Base-by-base conservation (phyloP, 1,140 invertebrate genomes). In the Aphis craccivora region DNA sequence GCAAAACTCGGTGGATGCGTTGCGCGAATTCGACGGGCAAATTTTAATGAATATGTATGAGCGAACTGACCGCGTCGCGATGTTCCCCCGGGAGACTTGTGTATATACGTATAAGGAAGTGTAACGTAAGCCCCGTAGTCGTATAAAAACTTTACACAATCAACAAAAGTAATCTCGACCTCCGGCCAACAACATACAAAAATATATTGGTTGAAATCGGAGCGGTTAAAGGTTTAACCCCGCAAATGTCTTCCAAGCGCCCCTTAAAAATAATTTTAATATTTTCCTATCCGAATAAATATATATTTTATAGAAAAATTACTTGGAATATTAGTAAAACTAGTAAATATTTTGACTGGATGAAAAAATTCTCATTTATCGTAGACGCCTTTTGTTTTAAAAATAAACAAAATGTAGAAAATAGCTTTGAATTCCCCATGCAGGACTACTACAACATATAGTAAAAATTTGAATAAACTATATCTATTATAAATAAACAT, bases 21-120 rank as follows among this genome's bases (percentile, higher is more conserved):
- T 14, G n/a, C 37, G 25, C 37, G 35, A 25, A 55, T 40, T 90
- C 35, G 89, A 53, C n/a, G 37, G 55, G 51, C 8, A 60, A 90
- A 43, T 53, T 35, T 91, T 76, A 67, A 91, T 91, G 90, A 91
- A 91, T 91, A 91, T 91, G 53, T 91, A 91, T 91, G 90, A 91
- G 51, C 76, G 60, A 81, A 37, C 25, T 91, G 90, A 91, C 90
- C 90, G 7, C 37, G 55, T 67, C 90, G 30, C 35, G 40, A 48
- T 22, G 60, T n/a, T 91, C 60, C 60, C 89, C 40, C 40, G 60
- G 30, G 90, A 76, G 30, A 91, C 35, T 30, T 45, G 23, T 40
- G 60, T 67, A n/a, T 76, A 22, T 76, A n/a, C n/a, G n/a, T n/a
- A 18, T n/a, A n/a, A 76, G n/a, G 60, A 76, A 67, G 83, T 84